Evolutionary conservation across 2,888 invertebrate species (phyloP).

Genomic region (Drosophila incognita): DNA sequence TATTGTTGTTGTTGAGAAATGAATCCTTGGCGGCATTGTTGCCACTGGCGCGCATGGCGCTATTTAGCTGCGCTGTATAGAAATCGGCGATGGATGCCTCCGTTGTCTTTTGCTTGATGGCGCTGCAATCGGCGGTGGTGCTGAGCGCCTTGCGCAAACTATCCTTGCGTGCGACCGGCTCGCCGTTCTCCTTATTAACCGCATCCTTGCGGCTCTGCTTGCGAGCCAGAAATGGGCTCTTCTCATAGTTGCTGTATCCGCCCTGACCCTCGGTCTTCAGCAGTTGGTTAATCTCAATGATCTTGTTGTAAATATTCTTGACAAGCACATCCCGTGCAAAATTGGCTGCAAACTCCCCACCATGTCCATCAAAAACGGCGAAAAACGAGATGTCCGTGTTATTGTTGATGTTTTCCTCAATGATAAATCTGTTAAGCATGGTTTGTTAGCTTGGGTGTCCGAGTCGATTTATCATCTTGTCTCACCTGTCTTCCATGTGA

Average conservation of each 20-base stretch:
- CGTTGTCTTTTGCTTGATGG: conserved; percentile 81
- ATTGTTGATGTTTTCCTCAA: conserved; percentile 93
- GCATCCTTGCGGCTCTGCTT: conserved; percentile 77
- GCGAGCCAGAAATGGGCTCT: conserved; percentile 81
- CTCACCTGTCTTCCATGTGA: conserved; percentile 95
- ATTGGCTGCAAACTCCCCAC: conserved; percentile 97
- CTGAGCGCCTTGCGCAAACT: conserved; percentile 83
- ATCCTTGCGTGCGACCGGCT: conserved; percentile 79
- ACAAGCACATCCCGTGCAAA: conserved; percentile 95
- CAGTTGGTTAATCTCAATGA: conserved; percentile 90
- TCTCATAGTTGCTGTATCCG: conserved; percentile 75
- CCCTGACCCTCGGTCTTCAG: conserved; percentile 86
- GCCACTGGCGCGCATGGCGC: conserved; percentile 80
- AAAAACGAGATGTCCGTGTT: conserved; percentile 93
- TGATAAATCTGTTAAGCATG: conserved; percentile 87
- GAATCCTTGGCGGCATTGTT: conserved; percentile 76
- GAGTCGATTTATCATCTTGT: neutral
- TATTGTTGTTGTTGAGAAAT: conserved; percentile 78
- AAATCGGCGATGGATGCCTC: conserved; percentile 78
- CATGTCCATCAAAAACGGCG: conserved; percentile 98
- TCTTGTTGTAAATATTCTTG: conserved; percentile 91
- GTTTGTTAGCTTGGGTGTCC: neutral
- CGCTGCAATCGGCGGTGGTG: conserved; percentile 87
- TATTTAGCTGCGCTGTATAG: conserved; percentile 83
- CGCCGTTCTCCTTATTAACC: conserved; percentile 82